A percentile compares a stretch with the other conserved stretches of the same genome.
phyloP scores from a whole-genome alignment of 2,113 vertebrate species.

The Pluvianellus socialis region DNA sequence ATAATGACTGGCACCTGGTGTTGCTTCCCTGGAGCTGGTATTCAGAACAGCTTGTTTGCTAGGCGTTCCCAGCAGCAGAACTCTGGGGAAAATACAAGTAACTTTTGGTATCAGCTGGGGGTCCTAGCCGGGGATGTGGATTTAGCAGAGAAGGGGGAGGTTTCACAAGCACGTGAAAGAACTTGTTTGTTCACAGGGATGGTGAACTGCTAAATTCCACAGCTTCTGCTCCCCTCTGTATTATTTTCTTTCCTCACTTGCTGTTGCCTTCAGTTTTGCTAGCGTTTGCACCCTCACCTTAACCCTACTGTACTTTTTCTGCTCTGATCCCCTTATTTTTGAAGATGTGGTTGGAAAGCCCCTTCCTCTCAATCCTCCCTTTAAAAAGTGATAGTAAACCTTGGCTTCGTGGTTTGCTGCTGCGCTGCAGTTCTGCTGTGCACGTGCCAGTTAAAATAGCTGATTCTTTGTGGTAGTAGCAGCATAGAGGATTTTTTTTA shows the following conservation, averaged over 20 bases:
- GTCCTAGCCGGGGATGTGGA: neutral
- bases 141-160: neutral
- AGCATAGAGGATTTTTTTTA: neutral
- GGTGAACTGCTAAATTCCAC: neutral
- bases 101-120: neutral
- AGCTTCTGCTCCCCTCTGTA: neutral
- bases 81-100: neutral
- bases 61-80: neutral
- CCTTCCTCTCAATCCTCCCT: neutral
- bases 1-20: neutral
- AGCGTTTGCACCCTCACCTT: accelerated
- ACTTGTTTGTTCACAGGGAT: neutral
- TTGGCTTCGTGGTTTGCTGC: neutral
- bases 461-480: conserved; percentile 9
- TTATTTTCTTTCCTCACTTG: neutral
- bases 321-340: neutral
- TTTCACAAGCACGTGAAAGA: accelerated
- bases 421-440: neutral
- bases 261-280: neutral
- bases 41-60: neutral
- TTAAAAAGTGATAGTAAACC: neutral
- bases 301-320: neutral
- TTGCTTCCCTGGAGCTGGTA: neutral
- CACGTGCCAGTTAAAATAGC: conserved; percentile 24
- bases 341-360: neutral